phyloP scores from a whole-genome alignment of 35 echinoderm and acorn worm species.

The Chiridota heheva region DNA sequence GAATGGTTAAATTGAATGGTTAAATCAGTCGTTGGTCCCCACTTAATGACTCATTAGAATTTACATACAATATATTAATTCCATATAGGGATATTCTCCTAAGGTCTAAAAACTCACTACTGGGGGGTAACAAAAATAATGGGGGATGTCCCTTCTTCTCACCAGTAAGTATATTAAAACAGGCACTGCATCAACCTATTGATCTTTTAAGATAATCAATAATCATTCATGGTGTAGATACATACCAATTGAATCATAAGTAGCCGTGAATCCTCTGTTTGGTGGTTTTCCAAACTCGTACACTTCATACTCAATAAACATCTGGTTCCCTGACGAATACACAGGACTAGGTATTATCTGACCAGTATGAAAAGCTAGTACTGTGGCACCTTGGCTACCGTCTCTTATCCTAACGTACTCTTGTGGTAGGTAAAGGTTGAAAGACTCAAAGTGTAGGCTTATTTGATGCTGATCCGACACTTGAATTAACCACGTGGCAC shows the following conservation, averaged over 20 bases:
- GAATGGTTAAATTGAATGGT: too few species aligned
- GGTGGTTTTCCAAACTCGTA: slow-evolving; percentile 35
- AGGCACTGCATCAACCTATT: too few species aligned
- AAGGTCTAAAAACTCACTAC: too few species aligned
- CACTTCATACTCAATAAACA: slow-evolving; percentile 76
- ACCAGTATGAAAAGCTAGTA: slow-evolving; percentile 77
- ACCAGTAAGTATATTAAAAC: too few species aligned
- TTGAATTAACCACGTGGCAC: slow-evolving; percentile 55
- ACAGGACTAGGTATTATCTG: slow-evolving; percentile 52
- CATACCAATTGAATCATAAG: slow-evolving; percentile 49
- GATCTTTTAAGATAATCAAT: too few species aligned
- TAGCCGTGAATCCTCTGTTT: slow-evolving; percentile 42
- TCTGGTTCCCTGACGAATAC: slow-evolving; percentile 55
- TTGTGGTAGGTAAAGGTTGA: slow-evolving; percentile 70
- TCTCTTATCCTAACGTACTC: slow-evolving; percentile 73
- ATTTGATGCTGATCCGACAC: slow-evolving; percentile 46
- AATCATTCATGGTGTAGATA: too few species aligned
- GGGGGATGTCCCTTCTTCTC: too few species aligned
- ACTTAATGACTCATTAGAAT: too few species aligned
- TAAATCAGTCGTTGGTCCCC: too few species aligned
- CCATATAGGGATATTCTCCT: too few species aligned
- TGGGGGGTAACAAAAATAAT: too few species aligned
- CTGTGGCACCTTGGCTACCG: slow-evolving; percentile 42
- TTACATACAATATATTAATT: too few species aligned
- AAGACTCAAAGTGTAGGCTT: slow-evolving; percentile 59